Evolutionary conservation across 1,140 invertebrate genomes (phyloP).

Genomic region (Drosophila funebris): DNA sequence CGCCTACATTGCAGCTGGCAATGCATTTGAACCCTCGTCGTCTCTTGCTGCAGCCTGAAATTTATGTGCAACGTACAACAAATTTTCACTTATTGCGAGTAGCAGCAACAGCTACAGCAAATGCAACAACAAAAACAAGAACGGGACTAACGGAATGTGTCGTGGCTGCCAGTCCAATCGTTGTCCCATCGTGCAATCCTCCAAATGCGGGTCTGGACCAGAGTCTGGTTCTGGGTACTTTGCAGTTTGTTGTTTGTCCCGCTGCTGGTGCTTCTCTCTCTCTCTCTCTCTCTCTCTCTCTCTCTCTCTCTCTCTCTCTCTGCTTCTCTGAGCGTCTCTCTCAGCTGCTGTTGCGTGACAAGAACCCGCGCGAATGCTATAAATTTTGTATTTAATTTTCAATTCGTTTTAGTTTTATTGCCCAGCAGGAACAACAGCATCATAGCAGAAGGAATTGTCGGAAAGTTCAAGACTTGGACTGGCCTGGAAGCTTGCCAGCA

Average conservation of each 20-base stretch:
- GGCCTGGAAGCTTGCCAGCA: constrained; percentile 50
- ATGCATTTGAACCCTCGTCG: constrained; percentile 5
- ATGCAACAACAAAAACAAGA: not conserved
- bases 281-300: constrained; percentile 25
- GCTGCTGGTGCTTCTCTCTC: constrained; percentile 3
- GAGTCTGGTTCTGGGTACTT: constrained; percentile 31
- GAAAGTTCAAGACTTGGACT: constrained; percentile 49
- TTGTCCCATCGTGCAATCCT: constrained; percentile 15
- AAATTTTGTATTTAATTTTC: constrained; percentile 81
- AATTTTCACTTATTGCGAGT: constrained; percentile 72
- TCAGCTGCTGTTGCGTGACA: constrained; percentile 66
- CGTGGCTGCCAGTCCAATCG: constrained; percentile 44
- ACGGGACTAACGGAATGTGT: constrained; percentile 53
- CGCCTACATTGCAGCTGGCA: not conserved
- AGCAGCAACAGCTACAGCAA: constrained; percentile 7
- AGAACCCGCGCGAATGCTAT: constrained; percentile 73
- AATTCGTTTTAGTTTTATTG: constrained; percentile 78
- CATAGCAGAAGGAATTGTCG: constrained; percentile 31
- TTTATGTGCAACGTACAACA: constrained; percentile 77
- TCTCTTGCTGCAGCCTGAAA: constrained; percentile 56
- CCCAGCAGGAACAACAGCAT: constrained; percentile 21
- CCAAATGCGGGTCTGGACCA: constrained; percentile 13
- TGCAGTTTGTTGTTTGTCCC: constrained; percentile 63
- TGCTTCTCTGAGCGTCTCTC: not conserved
- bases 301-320: not conserved